These are phyloP conservation scores for Babyrousa celebensis DNA, from an alignment of 2,797 vertebrate genomes.

Conservation along the genomic window DNA sequence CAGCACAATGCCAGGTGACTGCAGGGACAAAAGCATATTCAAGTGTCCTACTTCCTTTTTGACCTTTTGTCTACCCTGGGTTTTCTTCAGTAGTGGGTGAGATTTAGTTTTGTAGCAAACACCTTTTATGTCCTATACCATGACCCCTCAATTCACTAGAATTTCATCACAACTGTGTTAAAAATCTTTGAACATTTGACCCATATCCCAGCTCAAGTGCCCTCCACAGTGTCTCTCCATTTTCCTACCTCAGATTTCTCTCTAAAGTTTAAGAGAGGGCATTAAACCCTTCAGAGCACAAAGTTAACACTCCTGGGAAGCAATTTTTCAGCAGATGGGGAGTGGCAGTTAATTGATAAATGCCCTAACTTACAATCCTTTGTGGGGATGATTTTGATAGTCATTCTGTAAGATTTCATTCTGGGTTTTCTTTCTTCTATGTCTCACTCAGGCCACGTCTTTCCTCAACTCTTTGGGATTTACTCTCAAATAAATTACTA, in stretches of 20 bases:
- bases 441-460: background rate
- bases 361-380: background rate
- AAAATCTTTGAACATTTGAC: background rate
- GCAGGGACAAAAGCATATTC: background rate
- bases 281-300: background rate
- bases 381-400: background rate
- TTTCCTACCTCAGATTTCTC: background rate
- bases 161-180: background rate
- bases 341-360: background rate
- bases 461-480: background rate
- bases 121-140: background rate
- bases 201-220: background rate
- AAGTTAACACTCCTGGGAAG: background rate
- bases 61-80: constrained; percentile 26
- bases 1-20: background rate
- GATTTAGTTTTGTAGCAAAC: constrained; percentile 46
- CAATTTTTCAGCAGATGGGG: background rate
- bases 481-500: background rate
- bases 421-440: background rate
- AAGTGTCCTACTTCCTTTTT: background rate
- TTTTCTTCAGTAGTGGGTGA: background rate
- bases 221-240: background rate
- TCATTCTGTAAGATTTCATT: background rate
- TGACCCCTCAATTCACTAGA: constrained; percentile 13
- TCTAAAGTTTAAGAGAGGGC: background rate